A percentile compares a stretch with the other conserved stretches of the same genome.
Conservation (phyloP, 2,113 vertebrate genomes). For the Rattus norvegicus region DNA sequence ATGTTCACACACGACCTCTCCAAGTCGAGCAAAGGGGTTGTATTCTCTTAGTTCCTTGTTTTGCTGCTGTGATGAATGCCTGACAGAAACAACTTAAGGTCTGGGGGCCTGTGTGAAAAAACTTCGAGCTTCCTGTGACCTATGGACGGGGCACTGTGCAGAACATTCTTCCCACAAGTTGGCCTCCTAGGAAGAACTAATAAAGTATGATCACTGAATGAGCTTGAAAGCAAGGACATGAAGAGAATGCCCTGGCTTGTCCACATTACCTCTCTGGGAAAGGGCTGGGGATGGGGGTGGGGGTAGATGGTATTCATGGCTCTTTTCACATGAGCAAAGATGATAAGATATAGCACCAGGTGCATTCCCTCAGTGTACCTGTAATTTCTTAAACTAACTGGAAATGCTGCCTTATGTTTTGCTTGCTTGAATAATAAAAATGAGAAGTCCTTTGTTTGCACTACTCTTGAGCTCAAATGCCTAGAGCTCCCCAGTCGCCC, state of each 20-base stretch:
- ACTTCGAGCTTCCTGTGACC: not conserved
- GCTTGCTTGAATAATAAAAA: not conserved
- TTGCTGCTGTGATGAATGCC: not conserved
- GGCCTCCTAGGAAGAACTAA: not conserved
- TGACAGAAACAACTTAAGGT: not conserved
- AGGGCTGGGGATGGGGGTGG: not conserved
- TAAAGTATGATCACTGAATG: not conserved
- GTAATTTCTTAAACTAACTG: not conserved
- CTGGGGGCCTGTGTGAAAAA: not conserved
- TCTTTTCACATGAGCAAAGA: not conserved
- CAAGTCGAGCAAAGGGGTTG: not conserved
- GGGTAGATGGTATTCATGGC: too few relatives aligned
- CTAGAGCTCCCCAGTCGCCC: not conserved
- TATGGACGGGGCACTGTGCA: not conserved
- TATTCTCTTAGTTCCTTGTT: not conserved
- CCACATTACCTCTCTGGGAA: not conserved
- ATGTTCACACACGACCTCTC: not conserved
- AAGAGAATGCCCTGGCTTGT: not conserved
- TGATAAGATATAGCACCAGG: not conserved
- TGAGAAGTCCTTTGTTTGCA: not conserved
- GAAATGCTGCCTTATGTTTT: not conserved
- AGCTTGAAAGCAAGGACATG: not conserved
- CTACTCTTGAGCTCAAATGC: not conserved
- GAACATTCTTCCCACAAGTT: not conserved
- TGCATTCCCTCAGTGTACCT: not conserved